These are phyloP conservation scores for Pseudachorutes palmiensis DNA, from an alignment of 1,140 invertebrate species.

Conservation along the genomic window DNA sequence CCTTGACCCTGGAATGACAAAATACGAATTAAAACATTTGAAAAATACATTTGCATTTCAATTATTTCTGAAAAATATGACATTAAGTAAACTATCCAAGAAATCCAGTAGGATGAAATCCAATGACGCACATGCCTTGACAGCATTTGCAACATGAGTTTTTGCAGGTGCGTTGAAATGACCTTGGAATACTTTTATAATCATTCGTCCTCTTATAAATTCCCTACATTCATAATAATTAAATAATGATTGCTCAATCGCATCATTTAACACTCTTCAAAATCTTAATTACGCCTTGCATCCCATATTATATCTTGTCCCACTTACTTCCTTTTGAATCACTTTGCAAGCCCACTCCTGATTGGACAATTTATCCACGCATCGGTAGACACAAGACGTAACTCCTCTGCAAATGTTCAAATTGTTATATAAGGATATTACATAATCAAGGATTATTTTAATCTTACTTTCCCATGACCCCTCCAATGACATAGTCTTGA, in stretches of 20 bases:
- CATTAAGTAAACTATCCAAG: too few relatives aligned
- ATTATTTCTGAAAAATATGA: too few relatives aligned
- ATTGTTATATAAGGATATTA: not conserved
- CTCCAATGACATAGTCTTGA: conserved; percentile 39
- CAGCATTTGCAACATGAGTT: not conserved
- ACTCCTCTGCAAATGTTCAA: conserved; percentile 39
- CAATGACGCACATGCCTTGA: too few relatives aligned
- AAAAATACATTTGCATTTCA: not conserved
- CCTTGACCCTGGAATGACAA: conserved; percentile 38
- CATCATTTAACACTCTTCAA: too few relatives aligned
- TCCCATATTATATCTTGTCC: not conserved
- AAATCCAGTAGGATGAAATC: too few relatives aligned
- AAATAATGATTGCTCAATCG: not conserved
- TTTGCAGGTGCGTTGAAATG: not conserved
- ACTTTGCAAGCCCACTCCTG: conserved; percentile 42
- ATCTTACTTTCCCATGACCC: conserved; percentile 41
- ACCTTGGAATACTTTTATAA: not conserved
- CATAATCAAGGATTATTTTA: not conserved
- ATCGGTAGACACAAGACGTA: conserved; percentile 40
- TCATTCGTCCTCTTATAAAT: not conserved
- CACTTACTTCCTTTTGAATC: conserved; percentile 39
- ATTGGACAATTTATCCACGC: conserved; percentile 39
- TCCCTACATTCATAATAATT: not conserved
- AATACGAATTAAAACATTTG: not conserved
- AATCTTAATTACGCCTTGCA: too few relatives aligned